Percentiles rank a stretch among this genome's conserved stretches.
Conservation (phyloP, 2,888 invertebrate genomes). For the Empis livida region DNA sequence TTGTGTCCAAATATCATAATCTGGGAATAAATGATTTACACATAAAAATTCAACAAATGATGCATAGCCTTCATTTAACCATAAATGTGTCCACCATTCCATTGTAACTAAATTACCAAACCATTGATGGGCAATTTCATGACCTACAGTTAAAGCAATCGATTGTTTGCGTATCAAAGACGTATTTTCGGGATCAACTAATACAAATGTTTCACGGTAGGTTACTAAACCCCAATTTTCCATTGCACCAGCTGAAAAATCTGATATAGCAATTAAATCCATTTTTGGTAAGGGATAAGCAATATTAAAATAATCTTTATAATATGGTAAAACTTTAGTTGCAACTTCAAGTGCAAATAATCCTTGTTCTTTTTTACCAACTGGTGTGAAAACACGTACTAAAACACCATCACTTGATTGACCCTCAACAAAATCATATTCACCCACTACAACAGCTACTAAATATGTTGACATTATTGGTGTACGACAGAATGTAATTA, state of each 20-base stretch:
- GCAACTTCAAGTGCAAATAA: conserved; percentile 84
- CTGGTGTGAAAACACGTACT: conserved; percentile 74
- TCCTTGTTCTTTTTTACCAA: conserved; percentile 85
- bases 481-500: conserved; percentile 61
- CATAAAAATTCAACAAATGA: conserved; percentile 92
- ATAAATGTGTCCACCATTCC: conserved; percentile 97
- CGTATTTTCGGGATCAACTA: conserved; percentile 83
- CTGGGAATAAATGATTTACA: conserved; percentile 83
- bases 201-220: conserved; percentile 80
- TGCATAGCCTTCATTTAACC: conserved; percentile 95
- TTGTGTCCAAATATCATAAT: conserved; percentile 94
- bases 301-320: conserved; percentile 88
- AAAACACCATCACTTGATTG: conserved; percentile 68
- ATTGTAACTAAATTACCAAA: conserved; percentile 96
- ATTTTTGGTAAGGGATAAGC: conserved; percentile 93
- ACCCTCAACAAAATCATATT: conserved; percentile 86
- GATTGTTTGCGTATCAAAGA: conserved; percentile 72
- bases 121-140: conserved; percentile 96
- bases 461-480: conserved; percentile 94
- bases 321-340: conserved; percentile 83
- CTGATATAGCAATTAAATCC: conserved; percentile 91
- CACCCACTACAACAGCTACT: conserved; percentile 86
- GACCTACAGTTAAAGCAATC: conserved; percentile 74
- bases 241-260: conserved; percentile 93
- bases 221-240: conserved; percentile 95